A percentile compares a stretch with the other conserved stretches of the same genome.
Evolutionary conservation across 2,888 invertebrate species (phyloP).

Genomic region (Sminthurides aquaticus): DNA sequence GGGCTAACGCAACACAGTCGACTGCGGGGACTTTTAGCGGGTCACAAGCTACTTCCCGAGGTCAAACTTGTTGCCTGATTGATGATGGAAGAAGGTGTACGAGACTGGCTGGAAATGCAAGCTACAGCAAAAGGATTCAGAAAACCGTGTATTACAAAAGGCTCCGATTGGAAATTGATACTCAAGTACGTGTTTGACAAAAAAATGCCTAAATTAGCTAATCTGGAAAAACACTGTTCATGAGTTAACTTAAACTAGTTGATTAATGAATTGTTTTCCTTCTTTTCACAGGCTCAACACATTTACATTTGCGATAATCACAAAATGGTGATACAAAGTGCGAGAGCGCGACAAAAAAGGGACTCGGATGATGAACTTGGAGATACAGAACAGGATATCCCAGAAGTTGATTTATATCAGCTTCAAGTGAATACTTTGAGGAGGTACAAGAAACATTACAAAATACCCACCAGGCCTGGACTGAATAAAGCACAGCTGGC

Average conservation of each 20-base stretch:
- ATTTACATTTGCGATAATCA: conserved; percentile 95
- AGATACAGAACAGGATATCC: conserved; percentile 79
- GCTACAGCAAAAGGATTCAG: conserved; percentile 92
- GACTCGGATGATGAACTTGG: conserved; percentile 92
- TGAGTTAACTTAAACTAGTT: not conserved
- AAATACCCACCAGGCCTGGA: conserved; percentile 82
- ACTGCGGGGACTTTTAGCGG: conserved; percentile 9
- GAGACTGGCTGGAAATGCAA: conserved; percentile 84
- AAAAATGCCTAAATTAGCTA: too few species aligned
- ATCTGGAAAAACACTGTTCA: too few species aligned
- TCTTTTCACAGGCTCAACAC: conserved; percentile 67
- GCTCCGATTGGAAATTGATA: conserved; percentile 79
- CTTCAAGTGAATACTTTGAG: conserved; percentile 89
- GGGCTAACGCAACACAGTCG: conserved; percentile 9
- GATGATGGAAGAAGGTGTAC: conserved; percentile 80
- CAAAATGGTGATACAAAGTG: conserved; percentile 90
- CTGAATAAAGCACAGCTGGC: conserved; percentile 91
- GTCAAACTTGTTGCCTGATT: conserved; percentile 82
- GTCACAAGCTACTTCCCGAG: conserved; percentile 24
- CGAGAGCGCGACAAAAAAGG: conserved; percentile 80
- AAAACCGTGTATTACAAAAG: conserved; percentile 87
- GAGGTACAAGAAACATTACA: conserved; percentile 87
- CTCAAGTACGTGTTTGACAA: conserved; percentile 54
- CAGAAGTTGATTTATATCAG: conserved; percentile 88
- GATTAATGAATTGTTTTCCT: not conserved